Conservation (phyloP, 2,888 invertebrate genomes). For the Erebia ligea region DNA sequence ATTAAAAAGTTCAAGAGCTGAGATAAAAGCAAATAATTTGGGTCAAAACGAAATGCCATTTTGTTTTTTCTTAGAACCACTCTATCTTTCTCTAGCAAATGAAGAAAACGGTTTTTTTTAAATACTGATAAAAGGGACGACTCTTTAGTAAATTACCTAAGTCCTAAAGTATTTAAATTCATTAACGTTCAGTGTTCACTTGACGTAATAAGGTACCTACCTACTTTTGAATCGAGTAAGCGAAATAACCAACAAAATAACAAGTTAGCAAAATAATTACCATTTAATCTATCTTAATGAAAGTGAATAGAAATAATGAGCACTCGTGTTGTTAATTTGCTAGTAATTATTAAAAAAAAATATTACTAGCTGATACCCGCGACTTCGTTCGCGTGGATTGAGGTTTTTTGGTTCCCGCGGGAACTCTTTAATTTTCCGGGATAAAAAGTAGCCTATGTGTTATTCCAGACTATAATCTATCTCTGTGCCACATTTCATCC, state of each 20-base stretch:
- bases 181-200: background rate
- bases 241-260: background rate
- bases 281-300: background rate
- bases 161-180: background rate
- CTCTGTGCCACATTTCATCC: too few relatives aligned
- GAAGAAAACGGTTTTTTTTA: background rate
- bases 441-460: too few relatives aligned
- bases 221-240: background rate
- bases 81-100: too few relatives aligned
- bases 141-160: background rate
- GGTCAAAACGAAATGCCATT: constrained; percentile 25
- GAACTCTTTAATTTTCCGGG: too few relatives aligned
- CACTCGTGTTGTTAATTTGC: too few relatives aligned
- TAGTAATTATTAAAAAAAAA: too few relatives aligned
- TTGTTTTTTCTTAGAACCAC: constrained; percentile 6
- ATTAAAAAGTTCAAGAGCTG: constrained; percentile 19
- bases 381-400: too few relatives aligned
- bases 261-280: background rate
- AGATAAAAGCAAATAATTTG: constrained; percentile 25
- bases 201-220: background rate
- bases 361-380: too few relatives aligned
- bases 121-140: constrained; percentile 17
- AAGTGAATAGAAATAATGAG: too few relatives aligned
- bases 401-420: too few relatives aligned
- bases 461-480: too few relatives aligned